Percentiles rank a stretch among this genome's conserved stretches.
These are phyloP conservation scores for Gryllus bimaculatus DNA, from an alignment of 1,140 invertebrate genomes.

Conservation along the genomic window DNA sequence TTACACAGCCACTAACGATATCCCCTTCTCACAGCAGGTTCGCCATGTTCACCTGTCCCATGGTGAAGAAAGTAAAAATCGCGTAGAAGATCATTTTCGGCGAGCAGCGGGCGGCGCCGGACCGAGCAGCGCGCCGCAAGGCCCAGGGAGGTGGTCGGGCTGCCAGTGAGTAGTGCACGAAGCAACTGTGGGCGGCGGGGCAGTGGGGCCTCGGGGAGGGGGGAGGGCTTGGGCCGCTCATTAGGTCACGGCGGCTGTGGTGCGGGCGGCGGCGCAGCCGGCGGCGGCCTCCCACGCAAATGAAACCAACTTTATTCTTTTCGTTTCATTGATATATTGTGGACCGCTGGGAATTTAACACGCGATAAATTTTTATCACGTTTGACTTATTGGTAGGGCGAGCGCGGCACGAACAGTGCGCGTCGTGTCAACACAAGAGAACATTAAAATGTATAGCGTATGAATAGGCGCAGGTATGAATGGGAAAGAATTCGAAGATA, in stretches of 20 bases:
- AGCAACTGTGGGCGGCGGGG: background rate
- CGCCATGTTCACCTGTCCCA: no score
- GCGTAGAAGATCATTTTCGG: no score
- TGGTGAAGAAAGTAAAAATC: no score
- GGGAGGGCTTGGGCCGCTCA: background rate
- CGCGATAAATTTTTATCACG: background rate
- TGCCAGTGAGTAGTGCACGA: background rate
- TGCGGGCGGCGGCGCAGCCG: no score
- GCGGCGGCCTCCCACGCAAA: background rate
- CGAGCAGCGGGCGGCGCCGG: background rate
- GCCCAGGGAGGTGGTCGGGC: no score
- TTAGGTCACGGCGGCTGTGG: background rate
- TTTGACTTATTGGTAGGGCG: background rate
- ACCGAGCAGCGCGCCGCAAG: background rate
- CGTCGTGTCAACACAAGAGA: slow-evolving; percentile 3
- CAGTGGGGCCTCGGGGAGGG: no score
- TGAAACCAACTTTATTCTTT: background rate
- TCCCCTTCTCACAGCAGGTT: no score
- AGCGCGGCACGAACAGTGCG: background rate
- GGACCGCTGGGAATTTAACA: background rate
- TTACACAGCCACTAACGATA: no score
- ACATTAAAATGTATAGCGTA: slow-evolving; percentile 5
- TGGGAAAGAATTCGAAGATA: slow-evolving; percentile 4
- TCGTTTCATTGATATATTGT: slow-evolving; percentile 1
- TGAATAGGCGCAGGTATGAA: slow-evolving; percentile 3